Evolutionary conservation across 2,797 vertebrate genomes (phyloP).

Genomic region (Chlorospingus semifuscus): DNA sequence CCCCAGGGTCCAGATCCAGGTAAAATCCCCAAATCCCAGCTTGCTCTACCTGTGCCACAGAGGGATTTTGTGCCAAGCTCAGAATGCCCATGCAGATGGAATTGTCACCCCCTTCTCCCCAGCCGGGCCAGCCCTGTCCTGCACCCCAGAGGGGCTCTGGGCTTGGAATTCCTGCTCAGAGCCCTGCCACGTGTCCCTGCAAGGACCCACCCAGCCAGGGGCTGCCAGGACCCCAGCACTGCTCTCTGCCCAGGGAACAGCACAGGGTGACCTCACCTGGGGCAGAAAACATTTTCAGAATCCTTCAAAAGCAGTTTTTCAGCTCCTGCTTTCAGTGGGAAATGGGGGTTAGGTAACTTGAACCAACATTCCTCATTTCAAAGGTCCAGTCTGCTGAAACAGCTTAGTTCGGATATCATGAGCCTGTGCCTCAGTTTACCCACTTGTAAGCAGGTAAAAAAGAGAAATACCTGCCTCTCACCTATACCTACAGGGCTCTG

Average conservation of each 20-base stretch:
- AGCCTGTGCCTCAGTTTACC: neutral
- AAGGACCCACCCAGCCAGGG: too few species aligned
- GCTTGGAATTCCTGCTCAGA: fast-evolving
- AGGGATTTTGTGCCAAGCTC: neutral
- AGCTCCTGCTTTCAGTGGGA: neutral
- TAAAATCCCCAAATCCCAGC: neutral
- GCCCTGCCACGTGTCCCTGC: neutral
- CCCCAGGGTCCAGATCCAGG: fast-evolving
- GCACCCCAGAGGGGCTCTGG: fast-evolving
- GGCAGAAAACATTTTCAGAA: fast-evolving
- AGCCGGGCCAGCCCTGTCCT: neutral
- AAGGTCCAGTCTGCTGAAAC: neutral
- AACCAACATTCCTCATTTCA: neutral
- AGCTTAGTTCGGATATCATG: neutral
- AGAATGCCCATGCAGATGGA: fast-evolving
- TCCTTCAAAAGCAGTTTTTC: neutral
- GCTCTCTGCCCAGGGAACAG: too few species aligned
- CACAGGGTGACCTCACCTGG: neutral
- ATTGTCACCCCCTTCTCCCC: neutral
- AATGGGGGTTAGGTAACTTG: neutral
- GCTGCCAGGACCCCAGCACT: neutral
- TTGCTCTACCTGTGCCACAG: neutral
- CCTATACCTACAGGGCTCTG: neutral
- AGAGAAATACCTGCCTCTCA: neutral
- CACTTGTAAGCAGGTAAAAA: neutral